Evolutionary conservation across 2,113 vertebrate species (phyloP).

Genomic region (Dendropsophus ebraccatus): DNA sequence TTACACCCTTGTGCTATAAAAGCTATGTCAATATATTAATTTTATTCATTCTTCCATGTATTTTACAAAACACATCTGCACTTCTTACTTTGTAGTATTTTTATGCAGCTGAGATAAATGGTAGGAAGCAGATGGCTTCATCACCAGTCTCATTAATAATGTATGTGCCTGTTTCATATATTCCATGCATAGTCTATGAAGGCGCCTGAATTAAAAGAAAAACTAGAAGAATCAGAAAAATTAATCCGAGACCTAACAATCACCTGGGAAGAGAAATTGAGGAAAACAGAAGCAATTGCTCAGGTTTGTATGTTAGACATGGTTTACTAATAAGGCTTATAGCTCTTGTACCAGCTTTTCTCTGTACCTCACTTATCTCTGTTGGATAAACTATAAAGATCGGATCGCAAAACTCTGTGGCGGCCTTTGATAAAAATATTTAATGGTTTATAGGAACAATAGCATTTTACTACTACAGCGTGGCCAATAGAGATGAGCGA

Average conservation of each 20-base stretch:
- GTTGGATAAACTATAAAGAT: neutral
- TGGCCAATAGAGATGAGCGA: no score
- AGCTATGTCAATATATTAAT: neutral
- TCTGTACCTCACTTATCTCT: neutral
- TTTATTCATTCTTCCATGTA: neutral
- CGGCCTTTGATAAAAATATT: no score
- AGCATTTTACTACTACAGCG: no score
- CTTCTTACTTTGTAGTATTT: neutral
- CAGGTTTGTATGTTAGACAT: constrained; percentile 76
- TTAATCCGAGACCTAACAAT: constrained; percentile 95
- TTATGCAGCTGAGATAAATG: constrained; percentile 7
- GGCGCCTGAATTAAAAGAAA: constrained; percentile 95
- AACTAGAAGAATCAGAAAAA: constrained; percentile 96
- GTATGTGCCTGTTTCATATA: constrained; percentile 45
- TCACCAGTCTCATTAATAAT: neutral
- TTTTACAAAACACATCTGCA: neutral
- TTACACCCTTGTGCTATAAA: neutral
- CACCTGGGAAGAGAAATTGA: constrained; percentile 97
- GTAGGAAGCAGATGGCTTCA: constrained; percentile 5
- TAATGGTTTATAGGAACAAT: no score
- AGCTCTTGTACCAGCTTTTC: neutral
- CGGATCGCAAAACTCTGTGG: neutral
- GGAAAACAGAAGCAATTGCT: constrained; percentile 97
- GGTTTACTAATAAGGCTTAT: neutral
- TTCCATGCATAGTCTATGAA: constrained; percentile 86